Evolutionary conservation across 2,888 invertebrate species (phyloP), one percentile per base, ranked within the genome.

Genomic region (Automeris io): DNA sequence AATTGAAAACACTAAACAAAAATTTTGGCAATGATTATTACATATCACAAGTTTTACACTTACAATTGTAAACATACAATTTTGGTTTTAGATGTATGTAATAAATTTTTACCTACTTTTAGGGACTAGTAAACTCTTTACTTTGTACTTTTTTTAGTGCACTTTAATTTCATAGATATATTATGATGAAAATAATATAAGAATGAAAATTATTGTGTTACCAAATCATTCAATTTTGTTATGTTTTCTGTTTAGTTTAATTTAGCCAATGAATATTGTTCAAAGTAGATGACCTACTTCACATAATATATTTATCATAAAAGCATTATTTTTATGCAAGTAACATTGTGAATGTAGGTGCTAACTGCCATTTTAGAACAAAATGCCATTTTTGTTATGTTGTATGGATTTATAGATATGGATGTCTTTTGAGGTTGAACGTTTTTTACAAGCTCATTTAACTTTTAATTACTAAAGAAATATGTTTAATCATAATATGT

Each of bases 271-370:
- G 16, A 33, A 21, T 38, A 16, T 33, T 7, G 5, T 11, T 23
- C 6, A 21, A 8, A 37, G 9, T 38, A 12, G 12, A 18, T 33
- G 19, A 32, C n/a, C 18, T 12, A 18, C n/a, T 7, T 21, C 18
- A 8, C 19, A 16, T 18, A 19, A 3, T 29, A 33, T 29, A 9
- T 21, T 2, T n/a, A 36, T 12, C 5, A 26, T 19, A 25, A 18
- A 24, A 39, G 36, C 35, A 42, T 42, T 42, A 39, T 42, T 24
- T 19, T 35, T 35, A 11, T 38, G 38, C 24, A 31, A 32, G 32
- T 9, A 25, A 33, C 9, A 19, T 34, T 22, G 11, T 23, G 22
- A 7, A 33, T 33, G 16, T 13, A 18, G 13, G 16, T 29, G 16
- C n/a, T 16, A 32, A 26, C 8, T 39, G 39, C 39, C 34, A 39